Percentiles rank a stretch among this genome's conserved stretches.
These are phyloP conservation scores for Lamellibrachia satsuma DNA, from an alignment of 2,888 invertebrate species.

Conservation along the genomic window DNA sequence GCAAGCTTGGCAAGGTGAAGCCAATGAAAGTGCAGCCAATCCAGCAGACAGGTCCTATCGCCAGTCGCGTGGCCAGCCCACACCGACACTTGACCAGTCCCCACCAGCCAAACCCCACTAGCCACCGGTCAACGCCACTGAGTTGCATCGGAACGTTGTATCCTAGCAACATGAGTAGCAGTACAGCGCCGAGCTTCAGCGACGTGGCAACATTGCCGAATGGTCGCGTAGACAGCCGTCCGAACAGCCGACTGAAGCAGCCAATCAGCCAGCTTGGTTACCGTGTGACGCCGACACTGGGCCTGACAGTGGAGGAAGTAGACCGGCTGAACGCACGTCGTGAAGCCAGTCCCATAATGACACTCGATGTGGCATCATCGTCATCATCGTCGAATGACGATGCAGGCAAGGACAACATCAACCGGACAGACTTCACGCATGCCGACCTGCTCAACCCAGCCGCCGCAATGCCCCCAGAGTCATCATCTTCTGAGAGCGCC, in stretches of 20 bases:
- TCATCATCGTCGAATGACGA: constrained; percentile 60
- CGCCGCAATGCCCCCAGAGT: constrained; percentile 59
- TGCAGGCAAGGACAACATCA: constrained; percentile 30
- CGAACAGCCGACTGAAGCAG: constrained; percentile 32
- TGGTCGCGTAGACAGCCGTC: constrained; percentile 28
- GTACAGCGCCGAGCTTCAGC: constrained; percentile 30
- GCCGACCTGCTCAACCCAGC: constrained; percentile 60
- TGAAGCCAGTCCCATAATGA: constrained; percentile 89
- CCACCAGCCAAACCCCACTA: background rate
- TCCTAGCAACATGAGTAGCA: constrained; percentile 34
- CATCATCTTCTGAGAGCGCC: constrained; percentile 79
- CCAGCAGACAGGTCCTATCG: constrained; percentile 71
- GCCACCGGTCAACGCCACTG: constrained; percentile 38
- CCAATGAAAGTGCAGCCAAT: constrained; percentile 77
- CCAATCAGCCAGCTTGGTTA: constrained; percentile 41
- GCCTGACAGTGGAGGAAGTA: constrained; percentile 91
- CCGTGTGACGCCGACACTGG: constrained; percentile 67
- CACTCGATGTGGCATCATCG: constrained; percentile 92
- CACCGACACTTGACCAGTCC: background rate
- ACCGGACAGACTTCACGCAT: constrained; percentile 37
- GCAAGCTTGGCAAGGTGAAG: constrained; percentile 20
- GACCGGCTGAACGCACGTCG: constrained; percentile 88
- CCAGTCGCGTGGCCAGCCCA: background rate
- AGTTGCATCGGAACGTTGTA: constrained; percentile 37
- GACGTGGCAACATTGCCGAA: constrained; percentile 21